Evolutionary conservation across 2,797 vertebrate species (phyloP).

Genomic region (Oreochromis mossambicus): DNA sequence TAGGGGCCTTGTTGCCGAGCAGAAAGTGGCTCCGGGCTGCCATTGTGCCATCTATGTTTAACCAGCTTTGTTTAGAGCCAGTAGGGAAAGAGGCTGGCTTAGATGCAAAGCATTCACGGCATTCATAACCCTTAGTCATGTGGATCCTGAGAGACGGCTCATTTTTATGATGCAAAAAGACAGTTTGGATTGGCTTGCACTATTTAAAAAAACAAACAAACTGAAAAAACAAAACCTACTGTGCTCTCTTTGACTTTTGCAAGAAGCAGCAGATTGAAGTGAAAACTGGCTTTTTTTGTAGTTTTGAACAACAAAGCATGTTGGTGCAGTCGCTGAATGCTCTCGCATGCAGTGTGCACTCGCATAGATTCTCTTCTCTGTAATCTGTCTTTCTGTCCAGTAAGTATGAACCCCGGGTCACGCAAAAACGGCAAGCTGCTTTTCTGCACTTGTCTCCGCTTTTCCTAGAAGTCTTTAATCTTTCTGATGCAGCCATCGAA

Average conservation of each 20-base stretch:
- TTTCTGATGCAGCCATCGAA: slow-evolving; percentile 57
- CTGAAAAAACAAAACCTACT: background rate
- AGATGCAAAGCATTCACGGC: slow-evolving; percentile 28
- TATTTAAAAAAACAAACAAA: background rate
- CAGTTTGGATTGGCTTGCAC: slow-evolving; percentile 1
- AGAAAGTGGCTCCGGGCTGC: slow-evolving; percentile 48
- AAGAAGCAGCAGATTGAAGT: slow-evolving; percentile 8
- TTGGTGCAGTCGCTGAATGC: background rate
- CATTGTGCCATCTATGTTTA: slow-evolving; percentile 42
- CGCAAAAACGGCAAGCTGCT: slow-evolving; percentile 13
- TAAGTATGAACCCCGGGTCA: slow-evolving; percentile 31
- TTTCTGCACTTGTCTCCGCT: slow-evolving; percentile 14
- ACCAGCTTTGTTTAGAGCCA: slow-evolving; percentile 31
- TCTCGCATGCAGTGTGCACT: background rate
- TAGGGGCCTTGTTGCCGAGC: slow-evolving; percentile 39
- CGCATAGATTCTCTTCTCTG: background rate
- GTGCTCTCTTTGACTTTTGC: background rate
- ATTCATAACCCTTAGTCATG: slow-evolving; percentile 5
- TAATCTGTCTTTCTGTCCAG: slow-evolving; percentile 27
- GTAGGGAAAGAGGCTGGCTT: slow-evolving; percentile 4
- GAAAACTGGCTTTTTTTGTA: background rate
- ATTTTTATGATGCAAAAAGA: background rate
- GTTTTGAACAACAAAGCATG: background rate
- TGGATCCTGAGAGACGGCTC: slow-evolving; percentile 5
- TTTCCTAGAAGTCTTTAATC: slow-evolving; percentile 58